Base-by-base conservation (phyloP, 30 jellyfish, hydroid and myxozoan genomes). In the Phacellophora camtschatica region DNA sequence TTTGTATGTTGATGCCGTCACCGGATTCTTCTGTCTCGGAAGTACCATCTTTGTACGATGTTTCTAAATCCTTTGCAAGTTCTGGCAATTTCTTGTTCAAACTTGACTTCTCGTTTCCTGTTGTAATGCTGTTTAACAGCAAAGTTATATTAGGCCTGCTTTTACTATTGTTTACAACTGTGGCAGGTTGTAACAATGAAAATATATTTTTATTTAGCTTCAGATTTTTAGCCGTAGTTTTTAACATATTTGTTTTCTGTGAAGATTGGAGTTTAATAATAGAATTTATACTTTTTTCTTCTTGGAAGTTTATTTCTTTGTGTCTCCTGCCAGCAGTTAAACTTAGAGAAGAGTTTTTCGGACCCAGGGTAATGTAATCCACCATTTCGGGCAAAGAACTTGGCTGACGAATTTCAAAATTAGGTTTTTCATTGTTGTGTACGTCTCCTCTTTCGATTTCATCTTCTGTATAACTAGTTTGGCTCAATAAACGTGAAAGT, bases 301-400 rank as follows among this genome's bases (percentile, higher is more conserved):
- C 20, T 28, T 23, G 4, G n/a, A 13, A 46, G n/a, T 16, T 10
- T 46, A 16, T 46, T 28, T 23, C 28, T 46, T 16, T 3, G 20
- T 16, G 8, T 16, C 20, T 9, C 61, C 0, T 46, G 23, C n/a
- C 20, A 0, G 50, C 31, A 7, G 39, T 32, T 3, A 15, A 30
- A 49, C 29, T 3, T 25, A 15, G 22, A 4, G n/a, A 49, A 11
- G 10, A 24, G 8, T 32, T 20, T 7, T 48, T 28, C 16, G 12
- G 37, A 9, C 84, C 84, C 1, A 53, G 30, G 20, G 84, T 71
- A 9, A 71, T 71, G 62, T n/a, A 48, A 5, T 71, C 71, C 28
- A 71, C 84, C 84, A 71, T 71, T 12, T 71, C 84, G 31, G 48
- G 71, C 13, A 71, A 41, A 0, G 84, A 71, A n/a, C 53, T 71